Evolutionary conservation across 2,113 vertebrate genomes (phyloP).

Genomic region (Paracanthobrama guichenoti): DNA sequence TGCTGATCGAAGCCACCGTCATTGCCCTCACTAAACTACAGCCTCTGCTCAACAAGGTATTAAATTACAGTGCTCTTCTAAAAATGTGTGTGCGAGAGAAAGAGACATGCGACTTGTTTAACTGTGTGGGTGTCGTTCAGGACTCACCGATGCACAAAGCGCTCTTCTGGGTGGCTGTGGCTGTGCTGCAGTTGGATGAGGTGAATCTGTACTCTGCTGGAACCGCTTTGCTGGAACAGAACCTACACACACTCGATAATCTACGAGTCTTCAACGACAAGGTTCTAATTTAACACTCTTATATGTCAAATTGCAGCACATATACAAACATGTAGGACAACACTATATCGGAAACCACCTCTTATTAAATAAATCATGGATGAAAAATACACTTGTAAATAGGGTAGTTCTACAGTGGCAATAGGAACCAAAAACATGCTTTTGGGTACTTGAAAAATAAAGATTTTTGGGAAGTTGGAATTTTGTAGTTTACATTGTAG

Average conservation of each 20-base stretch:
- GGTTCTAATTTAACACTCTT: constrained; percentile 16
- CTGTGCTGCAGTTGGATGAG: constrained; percentile 94
- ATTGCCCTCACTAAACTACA: constrained; percentile 96
- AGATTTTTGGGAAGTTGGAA: not conserved
- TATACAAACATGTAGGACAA: not conserved
- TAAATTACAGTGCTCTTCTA: not conserved
- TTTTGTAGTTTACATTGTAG: not conserved
- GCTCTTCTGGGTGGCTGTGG: constrained; percentile 96
- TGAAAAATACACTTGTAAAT: not conserved
- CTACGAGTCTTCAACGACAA: constrained; percentile 50
- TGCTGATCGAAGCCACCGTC: constrained; percentile 95
- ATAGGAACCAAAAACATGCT: not conserved
- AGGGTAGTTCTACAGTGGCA: not conserved
- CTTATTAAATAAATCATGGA: not conserved
- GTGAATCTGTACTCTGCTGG: constrained; percentile 94
- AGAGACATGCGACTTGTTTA: not conserved
- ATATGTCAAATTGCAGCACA: not conserved
- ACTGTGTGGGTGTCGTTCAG: constrained; percentile 64
- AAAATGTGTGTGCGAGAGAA: not conserved
- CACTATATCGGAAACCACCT: not conserved
- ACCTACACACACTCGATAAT: constrained; percentile 60
- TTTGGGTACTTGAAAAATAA: not conserved
- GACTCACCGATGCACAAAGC: constrained; percentile 96
- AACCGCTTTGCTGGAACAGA: constrained; percentile 91
- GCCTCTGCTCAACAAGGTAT: constrained; percentile 96